Base-by-base conservation (phyloP, 64 coral and sea anemone genomes). In the Exaiptasia diaphana region DNA sequence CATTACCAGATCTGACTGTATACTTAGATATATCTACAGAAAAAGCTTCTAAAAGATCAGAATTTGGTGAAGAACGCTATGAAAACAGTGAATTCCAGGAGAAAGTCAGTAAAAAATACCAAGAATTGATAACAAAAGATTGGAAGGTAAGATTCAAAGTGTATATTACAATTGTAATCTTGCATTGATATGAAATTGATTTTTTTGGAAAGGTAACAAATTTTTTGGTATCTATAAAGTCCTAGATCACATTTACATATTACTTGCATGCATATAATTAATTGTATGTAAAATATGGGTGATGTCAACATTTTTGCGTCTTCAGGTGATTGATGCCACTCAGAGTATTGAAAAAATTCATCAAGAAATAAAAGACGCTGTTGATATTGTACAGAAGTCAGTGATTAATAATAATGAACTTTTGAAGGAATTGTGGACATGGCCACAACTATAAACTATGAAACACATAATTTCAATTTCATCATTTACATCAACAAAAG, bases 61-160 rank as follows among this genome's bases (percentile, higher is more conserved):
- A 46, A 3, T 97, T 57, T 92, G 94, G 94, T 12, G 85, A 80
- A 37, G 94, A 97, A 50, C 88, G 94, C 48, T 97, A 97, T 22
- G 94, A 97, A 26, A 92, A 88, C 17, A 32, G 11, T 58, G 94
- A 92, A 11, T 92, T 97, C 50, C 94, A 97, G 25, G 39, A 73
- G 45, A 22, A 73, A 75, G 94, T 97, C 8, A 79, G 79, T 14
- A 62, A 84, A 11, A 65, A 76, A 12, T 97, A 92, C 35, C 26
- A 80, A 35, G 37, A 80, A 42, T 79, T 97, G 3, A 79, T 43
- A 28, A 62, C 48, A 35, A 39, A 88, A 50, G 64, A 88, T 42
- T 97, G 94, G 94, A 88, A 85, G 94, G 94, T 92, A 82, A 68
- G 23, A 10, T 15, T 12, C 17, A 5, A 56, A 12, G 40, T 2